Evolutionary conservation across 2,113 vertebrate genomes (phyloP).

Genomic region (Tenebrosternarchus preto): DNA sequence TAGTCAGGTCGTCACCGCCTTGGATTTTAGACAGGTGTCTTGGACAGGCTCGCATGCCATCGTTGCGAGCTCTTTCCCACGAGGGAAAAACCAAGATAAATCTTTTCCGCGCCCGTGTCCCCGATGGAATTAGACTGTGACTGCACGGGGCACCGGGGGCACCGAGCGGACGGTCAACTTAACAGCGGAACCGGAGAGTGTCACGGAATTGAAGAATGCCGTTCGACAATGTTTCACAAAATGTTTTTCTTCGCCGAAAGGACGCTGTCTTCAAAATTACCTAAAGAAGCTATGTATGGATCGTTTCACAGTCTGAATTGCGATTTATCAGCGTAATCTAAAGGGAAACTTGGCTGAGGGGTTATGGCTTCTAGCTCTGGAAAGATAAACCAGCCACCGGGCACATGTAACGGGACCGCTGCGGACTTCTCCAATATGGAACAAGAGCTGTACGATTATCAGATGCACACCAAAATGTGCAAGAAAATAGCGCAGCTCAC

Average conservation of each 20-base stretch:
- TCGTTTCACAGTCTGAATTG: slow-evolving; percentile 13
- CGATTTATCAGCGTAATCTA: slow-evolving; percentile 39
- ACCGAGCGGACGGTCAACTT: slow-evolving; percentile 55
- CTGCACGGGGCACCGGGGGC: slow-evolving; percentile 65
- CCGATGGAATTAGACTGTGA: slow-evolving; percentile 70
- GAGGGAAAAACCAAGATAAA: slow-evolving; percentile 45
- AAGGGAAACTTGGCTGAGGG: neutral
- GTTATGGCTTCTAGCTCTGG: slow-evolving; percentile 83
- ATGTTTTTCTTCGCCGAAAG: slow-evolving; percentile 46
- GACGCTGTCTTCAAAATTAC: slow-evolving; percentile 27
- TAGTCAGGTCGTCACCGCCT: slow-evolving; percentile 68
- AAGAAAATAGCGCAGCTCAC: slow-evolving; percentile 99
- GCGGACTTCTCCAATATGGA: slow-evolving; percentile 71
- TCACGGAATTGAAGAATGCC: slow-evolving; percentile 58
- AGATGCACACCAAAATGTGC: slow-evolving; percentile 94
- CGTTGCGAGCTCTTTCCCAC: slow-evolving; percentile 57
- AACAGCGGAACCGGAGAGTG: slow-evolving; percentile 20
- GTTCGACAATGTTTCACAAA: slow-evolving; percentile 58
- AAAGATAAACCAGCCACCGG: slow-evolving; percentile 76
- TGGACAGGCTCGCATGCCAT: slow-evolving; percentile 57
- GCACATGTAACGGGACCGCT: slow-evolving; percentile 77
- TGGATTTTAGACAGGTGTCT: slow-evolving; percentile 73
- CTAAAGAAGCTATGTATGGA: neutral
- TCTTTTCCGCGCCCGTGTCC: slow-evolving; percentile 68
- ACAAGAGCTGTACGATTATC: slow-evolving; percentile 76